Conservation (phyloP, 2,797 vertebrate species). For the Trachops cirrhosus region DNA sequence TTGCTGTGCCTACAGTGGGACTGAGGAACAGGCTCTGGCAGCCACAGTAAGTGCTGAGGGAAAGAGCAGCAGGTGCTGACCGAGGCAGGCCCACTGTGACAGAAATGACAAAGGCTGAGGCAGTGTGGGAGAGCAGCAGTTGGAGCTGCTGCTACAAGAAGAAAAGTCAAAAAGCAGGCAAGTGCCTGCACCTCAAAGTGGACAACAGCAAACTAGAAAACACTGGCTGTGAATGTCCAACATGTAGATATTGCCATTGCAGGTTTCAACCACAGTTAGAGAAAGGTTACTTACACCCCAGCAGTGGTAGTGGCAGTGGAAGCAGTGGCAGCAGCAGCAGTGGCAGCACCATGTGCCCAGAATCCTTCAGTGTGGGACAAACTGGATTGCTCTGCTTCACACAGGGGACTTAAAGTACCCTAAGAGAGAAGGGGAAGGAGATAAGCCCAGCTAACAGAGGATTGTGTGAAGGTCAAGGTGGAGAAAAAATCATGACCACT, state of each 20-base stretch:
- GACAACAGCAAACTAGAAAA: neutral
- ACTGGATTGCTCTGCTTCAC: neutral
- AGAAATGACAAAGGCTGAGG: neutral
- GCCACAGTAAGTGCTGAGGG: neutral
- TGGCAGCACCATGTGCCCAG: rapidly evolving
- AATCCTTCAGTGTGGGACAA: neutral
- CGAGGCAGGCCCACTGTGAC: neutral
- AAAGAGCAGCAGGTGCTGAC: neutral
- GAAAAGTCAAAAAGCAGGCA: neutral
- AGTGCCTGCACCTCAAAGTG: neutral
- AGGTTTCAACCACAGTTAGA: neutral
- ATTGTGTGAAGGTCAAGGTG: neutral
- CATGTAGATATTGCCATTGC: neutral
- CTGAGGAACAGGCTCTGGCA: neutral
- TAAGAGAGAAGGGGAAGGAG: neutral
- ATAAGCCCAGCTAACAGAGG: neutral
- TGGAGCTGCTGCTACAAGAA: neutral
- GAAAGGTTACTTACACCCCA: neutral
- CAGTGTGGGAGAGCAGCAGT: neutral
- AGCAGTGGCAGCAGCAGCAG: neutral
- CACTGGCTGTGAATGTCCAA: neutral
- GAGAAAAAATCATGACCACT: neutral
- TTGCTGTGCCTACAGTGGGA: neutral
- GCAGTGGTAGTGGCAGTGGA: no score
- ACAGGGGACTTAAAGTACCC: no score